Evolutionary conservation across 2,113 vertebrate genomes (phyloP).

Genomic region (Pterophyllum scalare): DNA sequence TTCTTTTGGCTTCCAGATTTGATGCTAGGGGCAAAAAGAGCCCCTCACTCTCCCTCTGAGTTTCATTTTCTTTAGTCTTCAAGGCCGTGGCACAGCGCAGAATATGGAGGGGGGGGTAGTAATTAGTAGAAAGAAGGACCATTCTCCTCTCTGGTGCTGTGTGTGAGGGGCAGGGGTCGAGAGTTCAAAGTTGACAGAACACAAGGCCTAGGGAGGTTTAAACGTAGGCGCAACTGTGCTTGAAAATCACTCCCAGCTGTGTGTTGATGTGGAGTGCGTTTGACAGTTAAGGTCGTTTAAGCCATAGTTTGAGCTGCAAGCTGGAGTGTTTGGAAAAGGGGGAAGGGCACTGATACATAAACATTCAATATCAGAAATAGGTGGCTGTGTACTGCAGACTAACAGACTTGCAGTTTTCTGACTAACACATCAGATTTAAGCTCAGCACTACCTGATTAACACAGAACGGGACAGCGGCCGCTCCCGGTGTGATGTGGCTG

Average conservation of each 20-base stretch:
- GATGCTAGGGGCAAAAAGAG: background rate
- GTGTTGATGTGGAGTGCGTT: constrained; percentile 47
- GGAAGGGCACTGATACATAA: background rate
- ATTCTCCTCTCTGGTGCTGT: background rate
- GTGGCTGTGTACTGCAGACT: background rate
- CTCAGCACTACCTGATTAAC: background rate
- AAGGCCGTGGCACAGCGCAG: constrained; percentile 17
- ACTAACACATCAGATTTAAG: background rate
- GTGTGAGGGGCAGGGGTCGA: constrained; percentile 3
- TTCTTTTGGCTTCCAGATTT: background rate
- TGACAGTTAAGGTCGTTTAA: constrained; percentile 56
- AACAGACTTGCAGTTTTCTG: background rate
- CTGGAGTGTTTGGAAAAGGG: background rate
- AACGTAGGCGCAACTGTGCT: constrained; percentile 14
- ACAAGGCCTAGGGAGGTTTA: constrained; percentile 28
- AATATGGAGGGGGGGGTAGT: constrained; percentile 1
- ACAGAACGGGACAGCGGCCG: background rate
- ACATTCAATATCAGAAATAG: background rate
- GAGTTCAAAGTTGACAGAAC: constrained; percentile 53
- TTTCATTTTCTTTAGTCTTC: constrained; percentile 23
- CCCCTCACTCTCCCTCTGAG: constrained; percentile 14
- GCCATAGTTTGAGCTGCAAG: constrained; percentile 34
- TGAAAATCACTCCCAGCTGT: constrained; percentile 54
- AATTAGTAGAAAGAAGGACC: background rate
- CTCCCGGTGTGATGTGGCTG: background rate